A percentile compares a stretch with the other conserved stretches of the same genome.
These are phyloP conservation scores for Decapterus maruadsi DNA, from an alignment of 2,797 vertebrate genomes.

Conservation along the genomic window DNA sequence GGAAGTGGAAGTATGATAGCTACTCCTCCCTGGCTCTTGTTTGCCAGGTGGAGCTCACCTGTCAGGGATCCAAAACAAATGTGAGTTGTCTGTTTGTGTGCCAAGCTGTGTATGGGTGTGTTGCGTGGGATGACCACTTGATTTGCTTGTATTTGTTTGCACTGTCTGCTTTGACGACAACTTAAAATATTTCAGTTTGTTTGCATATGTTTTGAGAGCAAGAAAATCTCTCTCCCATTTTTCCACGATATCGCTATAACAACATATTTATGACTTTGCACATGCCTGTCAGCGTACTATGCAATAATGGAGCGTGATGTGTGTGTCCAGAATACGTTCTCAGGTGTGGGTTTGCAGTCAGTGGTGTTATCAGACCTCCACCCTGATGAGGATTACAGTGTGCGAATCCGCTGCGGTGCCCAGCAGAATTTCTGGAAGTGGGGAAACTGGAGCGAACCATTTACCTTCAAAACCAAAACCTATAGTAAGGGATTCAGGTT, in stretches of 20 bases:
- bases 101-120: background rate
- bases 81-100: slow-evolving; percentile 64
- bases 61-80: slow-evolving; percentile 39
- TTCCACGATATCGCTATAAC: background rate
- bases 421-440: slow-evolving; percentile 84
- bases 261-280: background rate
- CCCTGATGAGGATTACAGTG: slow-evolving; percentile 73
- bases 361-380: slow-evolving; percentile 67
- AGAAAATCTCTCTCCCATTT: background rate
- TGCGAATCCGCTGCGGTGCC: slow-evolving; percentile 78
- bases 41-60: slow-evolving; percentile 79
- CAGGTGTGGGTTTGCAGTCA: slow-evolving; percentile 73
- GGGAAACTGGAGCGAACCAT: slow-evolving; percentile 80
- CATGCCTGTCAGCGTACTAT: background rate
- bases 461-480: slow-evolving; percentile 73
- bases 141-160: background rate
- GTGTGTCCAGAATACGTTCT: slow-evolving; percentile 71
- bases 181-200: background rate
- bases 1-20: slow-evolving; percentile 73
- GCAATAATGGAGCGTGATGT: slow-evolving; percentile 28
- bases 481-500: slow-evolving; percentile 67
- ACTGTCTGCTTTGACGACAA: background rate
- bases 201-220: background rate
- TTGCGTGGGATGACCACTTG: background rate
- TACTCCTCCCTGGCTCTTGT: slow-evolving; percentile 74